Percentiles rank a stretch among this genome's conserved stretches.
Conservation (phyloP, 1,140 invertebrate species). For the Drosophila rhopaloa region DNA sequence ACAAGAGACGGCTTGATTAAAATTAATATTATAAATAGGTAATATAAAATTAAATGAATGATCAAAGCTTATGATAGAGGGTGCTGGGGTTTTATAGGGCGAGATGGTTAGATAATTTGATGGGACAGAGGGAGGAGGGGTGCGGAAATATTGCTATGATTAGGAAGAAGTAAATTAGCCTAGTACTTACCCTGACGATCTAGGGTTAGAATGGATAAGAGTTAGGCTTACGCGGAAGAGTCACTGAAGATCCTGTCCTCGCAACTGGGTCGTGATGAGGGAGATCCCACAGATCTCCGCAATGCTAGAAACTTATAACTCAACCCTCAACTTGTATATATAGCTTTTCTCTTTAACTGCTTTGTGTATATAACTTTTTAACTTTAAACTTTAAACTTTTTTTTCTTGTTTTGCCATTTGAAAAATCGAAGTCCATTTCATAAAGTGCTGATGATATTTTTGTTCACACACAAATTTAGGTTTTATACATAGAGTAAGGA, state of each 20-base stretch:
- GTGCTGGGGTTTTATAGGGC: conserved; percentile 15
- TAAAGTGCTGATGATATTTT: conserved; percentile 84
- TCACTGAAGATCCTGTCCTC: conserved; percentile 53
- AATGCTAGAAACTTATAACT: conserved; percentile 80
- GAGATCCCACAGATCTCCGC: conserved; percentile 45
- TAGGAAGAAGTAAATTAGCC: conserved; percentile 65
- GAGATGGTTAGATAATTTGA: conserved; percentile 4
- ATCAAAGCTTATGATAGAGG: conserved; percentile 39
- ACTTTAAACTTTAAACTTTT: conserved; percentile 40
- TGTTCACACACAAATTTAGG: conserved; percentile 84
- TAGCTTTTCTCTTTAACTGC: conserved; percentile 63
- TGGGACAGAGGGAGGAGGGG: conserved; percentile 8
- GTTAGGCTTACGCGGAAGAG: conserved; percentile 67
- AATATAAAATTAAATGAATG: conserved; percentile 32
- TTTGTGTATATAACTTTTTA: conserved; percentile 73
- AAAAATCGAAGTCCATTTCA: conserved; percentile 85
- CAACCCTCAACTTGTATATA: conserved; percentile 83
- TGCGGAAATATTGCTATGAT: conserved; percentile 37
- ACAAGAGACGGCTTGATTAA: conserved; percentile 83
- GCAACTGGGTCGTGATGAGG: conserved; percentile 47
- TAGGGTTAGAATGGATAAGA: conserved; percentile 25
- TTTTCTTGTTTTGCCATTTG: conserved; percentile 56
- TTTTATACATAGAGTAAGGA: conserved; percentile 77
- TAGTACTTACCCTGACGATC: conserved; percentile 74
- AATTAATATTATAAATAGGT: conserved; percentile 46